Percentiles rank a stretch among this genome's conserved stretches.
These are phyloP conservation scores for Drosophila fuyamai DNA, from an alignment of 1,140 invertebrate species.

Conservation along the genomic window DNA sequence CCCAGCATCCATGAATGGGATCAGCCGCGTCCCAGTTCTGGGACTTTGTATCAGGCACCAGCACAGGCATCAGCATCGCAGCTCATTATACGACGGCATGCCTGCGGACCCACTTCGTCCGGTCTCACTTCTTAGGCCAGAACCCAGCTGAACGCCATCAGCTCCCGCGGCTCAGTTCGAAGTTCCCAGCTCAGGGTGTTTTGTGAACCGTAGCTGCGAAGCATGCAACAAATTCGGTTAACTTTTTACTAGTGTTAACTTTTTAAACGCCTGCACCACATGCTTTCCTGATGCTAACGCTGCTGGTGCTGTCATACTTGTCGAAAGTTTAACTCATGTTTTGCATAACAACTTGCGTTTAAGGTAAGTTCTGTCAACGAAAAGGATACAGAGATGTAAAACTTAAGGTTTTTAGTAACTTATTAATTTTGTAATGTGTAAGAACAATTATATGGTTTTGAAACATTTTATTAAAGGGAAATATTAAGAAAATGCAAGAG, in stretches of 20 bases:
- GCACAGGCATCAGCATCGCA: conserved; percentile 41
- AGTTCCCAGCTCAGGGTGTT: conserved; percentile 59
- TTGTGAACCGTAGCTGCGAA: conserved; percentile 75
- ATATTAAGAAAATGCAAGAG: too few relatives aligned
- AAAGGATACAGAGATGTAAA: conserved; percentile 1
- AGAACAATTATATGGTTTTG: not conserved
- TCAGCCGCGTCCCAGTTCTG: conserved; percentile 52
- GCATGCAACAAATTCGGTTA: conserved; percentile 81
- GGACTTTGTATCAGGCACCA: conserved; percentile 43
- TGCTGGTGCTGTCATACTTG: conserved; percentile 37
- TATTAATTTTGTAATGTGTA: not conserved
- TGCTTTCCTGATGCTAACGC: conserved; percentile 1
- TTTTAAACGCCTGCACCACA: conserved; percentile 66
- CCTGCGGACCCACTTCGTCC: conserved; percentile 35
- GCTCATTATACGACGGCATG: conserved; percentile 69
- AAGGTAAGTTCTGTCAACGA: conserved; percentile 56
- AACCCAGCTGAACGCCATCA: conserved; percentile 1
- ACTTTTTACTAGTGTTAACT: conserved; percentile 78
- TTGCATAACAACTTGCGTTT: conserved; percentile 55
- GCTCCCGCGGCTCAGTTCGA: conserved; percentile 23
- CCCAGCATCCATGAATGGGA: conserved; percentile 36
- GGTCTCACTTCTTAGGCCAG: conserved; percentile 3
- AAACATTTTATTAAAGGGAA: too few relatives aligned
- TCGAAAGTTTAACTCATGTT: conserved; percentile 67
- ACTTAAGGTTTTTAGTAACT: not conserved